These are phyloP conservation scores for Sphenodon punctatus DNA, from an alignment of 2,797 vertebrate species.

Conservation along the genomic window DNA sequence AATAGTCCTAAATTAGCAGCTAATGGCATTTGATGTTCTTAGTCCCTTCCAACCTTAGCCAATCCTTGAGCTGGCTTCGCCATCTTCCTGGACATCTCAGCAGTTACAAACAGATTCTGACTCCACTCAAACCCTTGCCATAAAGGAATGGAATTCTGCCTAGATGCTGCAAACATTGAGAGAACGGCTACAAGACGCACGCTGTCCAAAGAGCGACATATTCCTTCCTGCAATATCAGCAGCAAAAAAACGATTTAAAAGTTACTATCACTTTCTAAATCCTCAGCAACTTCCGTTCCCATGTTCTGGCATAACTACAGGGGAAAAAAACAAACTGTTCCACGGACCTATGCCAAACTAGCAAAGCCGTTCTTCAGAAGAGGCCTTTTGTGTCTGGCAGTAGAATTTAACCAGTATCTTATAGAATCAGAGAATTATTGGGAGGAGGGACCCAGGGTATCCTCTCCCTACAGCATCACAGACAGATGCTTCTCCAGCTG, in stretches of 20 bases:
- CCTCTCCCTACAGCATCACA: no score
- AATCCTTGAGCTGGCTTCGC: slow-evolving; percentile 17
- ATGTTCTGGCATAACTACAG: background rate
- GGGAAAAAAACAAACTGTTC: no score
- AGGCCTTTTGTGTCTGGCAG: no score
- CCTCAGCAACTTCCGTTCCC: slow-evolving; percentile 58
- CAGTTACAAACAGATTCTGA: slow-evolving; percentile 2
- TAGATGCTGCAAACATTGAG: background rate
- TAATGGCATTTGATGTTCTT: background rate
- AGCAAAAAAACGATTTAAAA: background rate
- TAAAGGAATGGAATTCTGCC: background rate
- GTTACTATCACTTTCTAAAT: slow-evolving; percentile 13
- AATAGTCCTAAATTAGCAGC: background rate
- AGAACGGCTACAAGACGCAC: fast-evolving
- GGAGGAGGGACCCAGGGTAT: no score
- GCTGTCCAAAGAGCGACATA: background rate
- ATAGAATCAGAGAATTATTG: no score
- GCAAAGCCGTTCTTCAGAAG: no score
- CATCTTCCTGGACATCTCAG: slow-evolving; percentile 45
- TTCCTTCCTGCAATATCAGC: background rate
- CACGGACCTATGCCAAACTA: no score
- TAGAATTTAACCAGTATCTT: no score
- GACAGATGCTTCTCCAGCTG: no score
- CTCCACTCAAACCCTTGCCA: slow-evolving; percentile 36
- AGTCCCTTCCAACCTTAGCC: background rate